phyloP scores from a whole-genome alignment of 2,113 vertebrate genomes.

The Puma concolor region DNA sequence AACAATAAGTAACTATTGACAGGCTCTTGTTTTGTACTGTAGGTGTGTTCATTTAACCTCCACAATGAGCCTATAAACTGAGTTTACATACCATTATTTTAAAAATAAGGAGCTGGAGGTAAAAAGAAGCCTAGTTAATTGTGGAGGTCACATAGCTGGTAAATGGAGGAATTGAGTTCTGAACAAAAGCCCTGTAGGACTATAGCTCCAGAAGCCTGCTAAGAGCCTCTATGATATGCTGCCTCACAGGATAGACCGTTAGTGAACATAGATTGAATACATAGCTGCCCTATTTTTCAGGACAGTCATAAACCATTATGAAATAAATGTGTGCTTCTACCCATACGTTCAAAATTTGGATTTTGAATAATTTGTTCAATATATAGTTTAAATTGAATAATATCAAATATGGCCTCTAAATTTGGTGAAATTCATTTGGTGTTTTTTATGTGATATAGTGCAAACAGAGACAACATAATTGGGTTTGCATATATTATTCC shows the following conservation, averaged over 20 bases:
- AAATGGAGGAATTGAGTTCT: not conserved
- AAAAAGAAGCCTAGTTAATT: not conserved
- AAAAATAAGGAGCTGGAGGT: not conserved
- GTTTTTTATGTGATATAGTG: not conserved
- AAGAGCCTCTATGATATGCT: not conserved
- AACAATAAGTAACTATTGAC: too few relatives aligned
- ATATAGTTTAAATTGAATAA: not conserved
- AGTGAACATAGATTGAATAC: not conserved
- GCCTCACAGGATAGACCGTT: accelerated
- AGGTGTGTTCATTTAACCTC: not conserved
- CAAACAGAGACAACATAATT: not conserved
- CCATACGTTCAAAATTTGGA: not conserved
- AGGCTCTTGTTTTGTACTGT: not conserved
- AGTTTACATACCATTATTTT: not conserved
- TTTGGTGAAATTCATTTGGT: not conserved
- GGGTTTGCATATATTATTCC: not conserved
- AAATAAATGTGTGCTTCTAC: not conserved
- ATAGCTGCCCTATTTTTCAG: not conserved
- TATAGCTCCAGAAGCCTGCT: not conserved
- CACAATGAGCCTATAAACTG: not conserved
- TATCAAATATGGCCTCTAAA: not conserved
- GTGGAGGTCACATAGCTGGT: not conserved
- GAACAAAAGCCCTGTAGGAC: not conserved
- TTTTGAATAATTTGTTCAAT: not conserved
- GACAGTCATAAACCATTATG: not conserved